These are phyloP conservation scores for Polydrusus pterygomalis DNA, from an alignment of 2,888 invertebrate species.

Conservation along the genomic window DNA sequence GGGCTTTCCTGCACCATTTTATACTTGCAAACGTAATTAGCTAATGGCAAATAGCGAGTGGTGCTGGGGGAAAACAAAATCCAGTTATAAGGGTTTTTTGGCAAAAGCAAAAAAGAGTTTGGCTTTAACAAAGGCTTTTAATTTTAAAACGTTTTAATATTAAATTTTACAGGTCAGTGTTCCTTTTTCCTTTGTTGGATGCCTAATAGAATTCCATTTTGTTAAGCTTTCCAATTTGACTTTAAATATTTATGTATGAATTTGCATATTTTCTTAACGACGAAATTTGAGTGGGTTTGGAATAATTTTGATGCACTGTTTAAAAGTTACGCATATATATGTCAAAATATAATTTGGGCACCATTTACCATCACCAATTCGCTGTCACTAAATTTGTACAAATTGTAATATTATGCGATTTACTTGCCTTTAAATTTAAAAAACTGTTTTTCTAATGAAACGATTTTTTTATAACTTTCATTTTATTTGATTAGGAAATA, in stretches of 20 bases:
- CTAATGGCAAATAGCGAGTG: conserved; percentile 14
- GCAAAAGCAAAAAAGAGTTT: conserved; percentile 14
- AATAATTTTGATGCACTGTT: neutral
- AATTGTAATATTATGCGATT: too few species aligned
- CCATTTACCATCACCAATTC: too few species aligned
- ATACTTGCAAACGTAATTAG: conserved; percentile 4
- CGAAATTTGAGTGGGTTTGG: neutral
- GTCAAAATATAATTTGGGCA: neutral
- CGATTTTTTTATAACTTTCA: too few species aligned
- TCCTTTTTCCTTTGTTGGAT: conserved; percentile 20
- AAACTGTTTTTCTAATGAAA: too few species aligned
- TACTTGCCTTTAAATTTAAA: too few species aligned
- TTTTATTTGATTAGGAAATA: too few species aligned
- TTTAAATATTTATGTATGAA: conserved; percentile 36
- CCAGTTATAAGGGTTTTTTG: conserved; percentile 17
- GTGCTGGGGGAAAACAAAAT: conserved; percentile 8
- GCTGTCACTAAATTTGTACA: too few species aligned
- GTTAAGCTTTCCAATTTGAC: conserved; percentile 20
- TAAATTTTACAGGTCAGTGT: conserved; percentile 33
- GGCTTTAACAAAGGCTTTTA: conserved; percentile 14
- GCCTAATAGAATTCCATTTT: conserved; percentile 28
- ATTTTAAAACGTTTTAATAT: conserved; percentile 23
- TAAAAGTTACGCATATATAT: conserved; percentile 30
- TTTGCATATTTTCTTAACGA: conserved; percentile 30
- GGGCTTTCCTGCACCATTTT: conserved; percentile 8